Conservation (phyloP, 2,797 vertebrate species). For the Thripadectes ignobilis region DNA sequence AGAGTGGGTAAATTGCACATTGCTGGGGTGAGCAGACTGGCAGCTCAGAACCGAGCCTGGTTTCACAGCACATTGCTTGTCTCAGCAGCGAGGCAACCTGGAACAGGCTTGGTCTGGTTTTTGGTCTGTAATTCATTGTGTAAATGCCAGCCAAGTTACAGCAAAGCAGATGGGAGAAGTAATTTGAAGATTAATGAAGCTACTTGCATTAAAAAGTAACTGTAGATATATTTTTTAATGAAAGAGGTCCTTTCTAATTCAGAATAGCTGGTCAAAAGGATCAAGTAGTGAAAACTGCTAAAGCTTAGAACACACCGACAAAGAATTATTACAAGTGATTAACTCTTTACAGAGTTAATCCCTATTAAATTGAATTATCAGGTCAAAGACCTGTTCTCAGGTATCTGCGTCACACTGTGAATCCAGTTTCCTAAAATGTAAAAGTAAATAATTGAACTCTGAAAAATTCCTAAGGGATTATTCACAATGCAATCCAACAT, state of each 20-base stretch:
- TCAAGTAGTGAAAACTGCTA: neutral
- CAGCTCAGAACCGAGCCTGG: neutral
- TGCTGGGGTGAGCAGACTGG: constrained; percentile 1
- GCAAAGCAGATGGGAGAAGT: constrained; percentile 65
- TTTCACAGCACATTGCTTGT: constrained; percentile 56
- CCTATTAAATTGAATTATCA: neutral
- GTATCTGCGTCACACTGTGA: neutral
- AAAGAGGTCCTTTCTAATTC: constrained; percentile 3
- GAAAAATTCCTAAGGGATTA: neutral
- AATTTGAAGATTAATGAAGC: constrained; percentile 64
- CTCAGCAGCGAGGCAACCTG: constrained; percentile 33
- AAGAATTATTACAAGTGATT: neutral
- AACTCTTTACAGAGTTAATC: constrained; percentile 13
- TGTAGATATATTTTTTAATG: neutral
- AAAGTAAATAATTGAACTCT: neutral
- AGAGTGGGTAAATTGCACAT: neutral
- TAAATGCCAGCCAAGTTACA: constrained; percentile 71
- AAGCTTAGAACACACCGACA: constrained; percentile 7
- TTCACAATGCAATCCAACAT: neutral
- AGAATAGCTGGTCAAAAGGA: constrained; percentile 6
- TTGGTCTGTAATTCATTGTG: constrained; percentile 46
- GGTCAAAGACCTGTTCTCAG: neutral
- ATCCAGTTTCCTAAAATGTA: neutral
- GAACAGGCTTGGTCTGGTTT: constrained; percentile 54
- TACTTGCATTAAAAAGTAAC: constrained; percentile 38